These are phyloP conservation scores for Malurus alboscapulatus DNA, from an alignment of 2,113 vertebrate genomes.

Conservation along the genomic window DNA sequence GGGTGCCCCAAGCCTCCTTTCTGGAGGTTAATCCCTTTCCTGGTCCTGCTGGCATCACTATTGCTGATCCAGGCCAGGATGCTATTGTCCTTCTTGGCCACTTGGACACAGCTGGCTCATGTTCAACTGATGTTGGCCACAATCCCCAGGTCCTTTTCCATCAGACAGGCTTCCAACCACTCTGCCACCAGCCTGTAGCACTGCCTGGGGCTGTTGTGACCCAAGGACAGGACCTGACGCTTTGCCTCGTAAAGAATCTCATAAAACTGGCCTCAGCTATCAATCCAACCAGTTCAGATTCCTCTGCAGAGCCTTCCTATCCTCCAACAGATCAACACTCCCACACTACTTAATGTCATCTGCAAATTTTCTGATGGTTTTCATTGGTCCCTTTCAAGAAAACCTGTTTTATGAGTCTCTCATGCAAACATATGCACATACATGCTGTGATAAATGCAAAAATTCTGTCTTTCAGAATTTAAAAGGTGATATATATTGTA, in stretches of 20 bases:
- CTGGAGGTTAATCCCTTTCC: background rate
- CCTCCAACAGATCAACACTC: background rate
- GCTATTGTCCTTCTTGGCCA: background rate
- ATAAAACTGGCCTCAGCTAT: background rate
- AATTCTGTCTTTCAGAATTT: background rate
- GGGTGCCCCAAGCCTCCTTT: background rate
- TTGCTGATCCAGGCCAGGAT: background rate
- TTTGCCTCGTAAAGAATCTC: background rate
- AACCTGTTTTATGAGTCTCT: background rate
- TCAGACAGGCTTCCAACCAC: fast-evolving
- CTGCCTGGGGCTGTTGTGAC: background rate
- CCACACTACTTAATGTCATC: background rate
- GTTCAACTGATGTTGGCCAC: background rate
- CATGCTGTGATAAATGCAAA: background rate
- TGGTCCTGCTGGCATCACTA: background rate
- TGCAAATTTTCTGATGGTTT: background rate
- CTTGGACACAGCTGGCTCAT: no score
- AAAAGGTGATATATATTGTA: background rate
- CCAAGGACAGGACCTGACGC: background rate
- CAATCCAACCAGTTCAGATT: background rate
- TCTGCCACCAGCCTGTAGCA: background rate
- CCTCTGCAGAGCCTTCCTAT: background rate
- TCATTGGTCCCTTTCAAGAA: background rate
- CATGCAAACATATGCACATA: background rate
- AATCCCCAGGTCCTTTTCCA: background rate